Base-by-base conservation (phyloP, 2,888 invertebrate species). In the Melangyna quadrimaculata region DNA sequence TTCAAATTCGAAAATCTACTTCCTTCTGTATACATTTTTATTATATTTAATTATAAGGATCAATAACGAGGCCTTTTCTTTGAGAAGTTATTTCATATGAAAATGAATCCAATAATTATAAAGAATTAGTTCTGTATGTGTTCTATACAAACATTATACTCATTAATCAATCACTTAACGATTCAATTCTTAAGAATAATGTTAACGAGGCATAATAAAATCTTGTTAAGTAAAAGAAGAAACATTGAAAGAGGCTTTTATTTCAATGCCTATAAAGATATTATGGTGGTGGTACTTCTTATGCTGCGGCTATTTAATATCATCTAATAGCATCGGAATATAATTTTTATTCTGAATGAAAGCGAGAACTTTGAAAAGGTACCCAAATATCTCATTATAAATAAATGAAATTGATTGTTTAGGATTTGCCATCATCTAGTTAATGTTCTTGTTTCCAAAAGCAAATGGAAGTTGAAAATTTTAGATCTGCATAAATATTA, bases 171-270 rank as follows among this genome's bases (percentile, higher is more conserved):
- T 45, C 29, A 19, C 19, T 43, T 65, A 65, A 65, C 32, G 65
- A 65, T 74, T 65, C 59, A 59, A 77, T 43, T 51, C 69, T 43
- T 45, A 45, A 61, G 35, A 14, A 55, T 70, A 63, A 69, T 69
- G 57, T 43, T 35, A 70, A 63, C 63, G 71, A 29, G 71, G 29
- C 37, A 70, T 57, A 75, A 75, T 81, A 71, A 75, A 77, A 59
- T 67, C 45, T 45, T 32, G 45, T 43, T 65, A 65, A 65, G 45
- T 12, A 27, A 63, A 27, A 6, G 6, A 6, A 65, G 8, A 45
- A 32, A 32, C 29, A 65, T 29, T 65, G 29, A 17, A 27, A 14
- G n/a, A 24, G 22, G 7, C 14, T 14, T 59, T 59, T 37, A 35
- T 35, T 37, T n/a, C 0, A 1, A 6, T 8, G 7, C 10, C 0